A percentile compares a stretch with the other conserved stretches of the same genome.
Evolutionary conservation across 2,888 invertebrate species (phyloP).

Genomic region (Dasysyrphus tricinctus): DNA sequence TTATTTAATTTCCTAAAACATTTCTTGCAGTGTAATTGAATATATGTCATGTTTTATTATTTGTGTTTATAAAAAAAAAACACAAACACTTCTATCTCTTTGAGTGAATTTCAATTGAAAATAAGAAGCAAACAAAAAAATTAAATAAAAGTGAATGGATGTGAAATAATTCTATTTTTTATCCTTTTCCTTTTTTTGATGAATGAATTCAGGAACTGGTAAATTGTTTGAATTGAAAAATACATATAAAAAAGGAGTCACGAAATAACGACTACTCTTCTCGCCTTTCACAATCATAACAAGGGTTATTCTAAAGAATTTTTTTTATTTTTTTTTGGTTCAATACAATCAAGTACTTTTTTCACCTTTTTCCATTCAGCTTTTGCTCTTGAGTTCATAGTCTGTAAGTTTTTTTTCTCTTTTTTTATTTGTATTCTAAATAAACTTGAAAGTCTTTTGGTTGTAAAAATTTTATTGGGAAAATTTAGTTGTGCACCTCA

Average conservation of each 20-base stretch:
- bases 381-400: not conserved
- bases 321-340: not conserved
- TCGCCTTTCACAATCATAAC: not conserved
- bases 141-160: slow-evolving; percentile 1
- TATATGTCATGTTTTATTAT: not conserved
- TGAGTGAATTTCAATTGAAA: not conserved
- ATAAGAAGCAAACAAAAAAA: not conserved
- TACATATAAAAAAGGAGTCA: not conserved
- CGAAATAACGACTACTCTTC: not conserved
- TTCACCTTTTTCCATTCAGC: not conserved
- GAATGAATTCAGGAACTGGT: slow-evolving; percentile 3
- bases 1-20: not conserved
- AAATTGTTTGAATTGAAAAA: slow-evolving; percentile 15
- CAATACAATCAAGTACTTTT: not conserved
- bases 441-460: not conserved
- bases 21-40: not conserved
- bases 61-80: not conserved
- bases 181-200: slow-evolving; percentile 10
- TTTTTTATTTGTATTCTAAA: not conserved
- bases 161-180: not conserved
- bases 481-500: not conserved
- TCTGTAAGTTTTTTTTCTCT: not conserved
- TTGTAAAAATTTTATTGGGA: not conserved
- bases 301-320: slow-evolving; percentile 3
- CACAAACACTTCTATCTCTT: not conserved